These are phyloP conservation scores for Cotesia glomerata DNA, from an alignment of 1,140 invertebrate genomes.

Conservation along the genomic window DNA sequence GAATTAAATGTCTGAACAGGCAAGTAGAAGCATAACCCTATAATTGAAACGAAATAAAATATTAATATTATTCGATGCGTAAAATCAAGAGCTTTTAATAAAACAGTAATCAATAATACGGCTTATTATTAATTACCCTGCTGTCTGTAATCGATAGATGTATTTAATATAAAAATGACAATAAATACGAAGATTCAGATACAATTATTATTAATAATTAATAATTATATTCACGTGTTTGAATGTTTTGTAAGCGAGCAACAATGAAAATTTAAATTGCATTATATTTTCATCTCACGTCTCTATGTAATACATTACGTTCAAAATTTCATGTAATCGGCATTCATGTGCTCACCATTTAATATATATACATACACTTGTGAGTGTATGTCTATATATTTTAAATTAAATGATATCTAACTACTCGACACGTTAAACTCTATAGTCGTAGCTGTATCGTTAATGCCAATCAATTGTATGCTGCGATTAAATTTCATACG, in stretches of 20 bases:
- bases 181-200: not conserved
- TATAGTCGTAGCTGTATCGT: not conserved
- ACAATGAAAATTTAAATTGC: conserved; percentile 6
- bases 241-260: not conserved
- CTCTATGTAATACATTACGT: not conserved
- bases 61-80: not conserved
- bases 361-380: conserved; percentile 10
- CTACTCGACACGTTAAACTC: conserved; percentile 22
- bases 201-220: no score
- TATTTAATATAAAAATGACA: not conserved
- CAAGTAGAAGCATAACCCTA: conserved; percentile 48
- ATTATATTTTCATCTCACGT: conserved; percentile 18
- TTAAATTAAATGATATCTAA: conserved; percentile 22
- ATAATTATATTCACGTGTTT: no score
- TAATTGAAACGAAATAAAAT: conserved; percentile 32
- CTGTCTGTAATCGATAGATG: no score
- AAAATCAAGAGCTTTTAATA: not conserved
- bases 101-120: not conserved
- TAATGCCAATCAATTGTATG: conserved; percentile 12
- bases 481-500: not conserved
- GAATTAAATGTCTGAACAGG: conserved; percentile 32
- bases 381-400: conserved; percentile 17
- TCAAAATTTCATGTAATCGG: not conserved
- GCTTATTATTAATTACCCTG: no score
- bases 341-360: conserved; percentile 27